A percentile compares a stretch with the other conserved stretches of the same genome.
Evolutionary conservation across 2,797 vertebrate species (phyloP).

Genomic region (Linurgus olivaceus): DNA sequence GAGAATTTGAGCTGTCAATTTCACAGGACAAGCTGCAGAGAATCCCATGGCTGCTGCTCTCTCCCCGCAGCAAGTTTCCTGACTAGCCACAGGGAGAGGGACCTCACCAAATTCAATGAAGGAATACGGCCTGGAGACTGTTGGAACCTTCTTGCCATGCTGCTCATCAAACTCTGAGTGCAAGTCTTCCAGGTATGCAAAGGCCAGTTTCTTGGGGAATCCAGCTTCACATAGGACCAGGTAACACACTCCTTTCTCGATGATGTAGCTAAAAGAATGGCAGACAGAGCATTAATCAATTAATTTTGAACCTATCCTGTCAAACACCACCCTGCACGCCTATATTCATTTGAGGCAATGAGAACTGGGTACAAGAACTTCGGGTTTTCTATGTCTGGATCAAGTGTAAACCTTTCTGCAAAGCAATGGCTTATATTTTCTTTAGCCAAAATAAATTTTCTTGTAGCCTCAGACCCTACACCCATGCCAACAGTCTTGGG

Average conservation of each 20-base stretch:
- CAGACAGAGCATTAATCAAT: background rate
- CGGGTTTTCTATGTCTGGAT: background rate
- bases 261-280: conserved; percentile 84
- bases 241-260: conserved; percentile 95
- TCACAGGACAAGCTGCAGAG: background rate
- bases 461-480: background rate
- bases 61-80: background rate
- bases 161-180: conserved; percentile 97
- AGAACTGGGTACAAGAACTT: background rate
- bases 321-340: background rate
- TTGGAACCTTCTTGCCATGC: conserved; percentile 94
- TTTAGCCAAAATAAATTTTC: background rate
- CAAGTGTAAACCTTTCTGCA: background rate
- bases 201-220: conserved; percentile 97
- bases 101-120: conserved; percentile 97
- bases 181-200: conserved; percentile 94
- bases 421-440: background rate
- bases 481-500: background rate
- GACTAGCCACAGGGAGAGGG: background rate
- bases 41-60: background rate
- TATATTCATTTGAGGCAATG: background rate
- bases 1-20: background rate
- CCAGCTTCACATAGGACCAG: conserved; percentile 93
- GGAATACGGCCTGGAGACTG: conserved; percentile 94
- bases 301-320: background rate